phyloP scores from a whole-genome alignment of 2,797 vertebrate genomes.

The Alectoris magna region DNA sequence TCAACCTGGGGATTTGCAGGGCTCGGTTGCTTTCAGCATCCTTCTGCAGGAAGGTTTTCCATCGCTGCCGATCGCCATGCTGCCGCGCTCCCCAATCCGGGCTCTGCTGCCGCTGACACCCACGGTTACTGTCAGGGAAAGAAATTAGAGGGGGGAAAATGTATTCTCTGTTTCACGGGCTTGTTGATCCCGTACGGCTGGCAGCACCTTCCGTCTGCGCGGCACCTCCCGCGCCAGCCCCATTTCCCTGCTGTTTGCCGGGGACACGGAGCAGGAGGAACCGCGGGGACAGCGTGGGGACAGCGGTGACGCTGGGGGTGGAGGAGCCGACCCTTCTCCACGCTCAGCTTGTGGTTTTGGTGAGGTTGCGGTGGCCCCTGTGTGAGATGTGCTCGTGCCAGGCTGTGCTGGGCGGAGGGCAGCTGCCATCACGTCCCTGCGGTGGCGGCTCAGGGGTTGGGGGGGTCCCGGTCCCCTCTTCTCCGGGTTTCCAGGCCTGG shows the following conservation, averaged over 20 bases:
- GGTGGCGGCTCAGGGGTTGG: accelerated
- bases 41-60: not conserved
- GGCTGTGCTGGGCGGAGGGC: not conserved
- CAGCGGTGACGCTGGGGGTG: not conserved
- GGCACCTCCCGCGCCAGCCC: not conserved
- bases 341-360: not conserved
- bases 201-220: not conserved
- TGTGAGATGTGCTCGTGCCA: accelerated
- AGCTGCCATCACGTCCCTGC: accelerated
- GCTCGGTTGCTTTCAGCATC: not conserved
- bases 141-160: not conserved
- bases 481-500: not conserved
- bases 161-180: not conserved
- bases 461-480: accelerated
- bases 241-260: not conserved
- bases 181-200: not conserved
- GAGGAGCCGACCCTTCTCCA: accelerated
- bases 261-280: not conserved
- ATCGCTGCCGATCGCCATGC: not conserved
- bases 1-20: not conserved
- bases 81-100: not conserved
- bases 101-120: not conserved
- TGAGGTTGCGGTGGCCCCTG: not conserved
- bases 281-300: not conserved
- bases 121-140: not conserved